Percentiles rank a stretch among this genome's conserved stretches.
phyloP scores from a whole-genome alignment of 1,140 invertebrate species.

The Laodelphax striatellus region DNA sequence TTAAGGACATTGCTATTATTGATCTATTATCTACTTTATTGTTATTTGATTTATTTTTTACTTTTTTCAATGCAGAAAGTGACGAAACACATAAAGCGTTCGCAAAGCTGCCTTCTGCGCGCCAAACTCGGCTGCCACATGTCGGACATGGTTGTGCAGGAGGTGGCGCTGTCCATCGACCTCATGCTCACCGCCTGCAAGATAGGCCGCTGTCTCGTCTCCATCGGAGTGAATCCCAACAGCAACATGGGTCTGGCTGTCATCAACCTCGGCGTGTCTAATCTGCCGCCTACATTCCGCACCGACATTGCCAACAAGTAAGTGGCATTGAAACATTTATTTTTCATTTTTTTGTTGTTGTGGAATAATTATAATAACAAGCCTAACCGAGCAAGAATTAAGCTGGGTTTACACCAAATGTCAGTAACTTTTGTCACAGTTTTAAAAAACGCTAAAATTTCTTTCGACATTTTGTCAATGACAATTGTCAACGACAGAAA shows the following conservation, averaged over 20 bases:
- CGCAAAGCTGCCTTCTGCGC: constrained; percentile 36
- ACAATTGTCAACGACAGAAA: too few relatives aligned
- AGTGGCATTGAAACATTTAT: too few relatives aligned
- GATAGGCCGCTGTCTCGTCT: constrained; percentile 43
- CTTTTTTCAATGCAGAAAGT: constrained; percentile 36
- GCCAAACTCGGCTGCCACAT: constrained; percentile 34
- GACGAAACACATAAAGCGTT: constrained; percentile 44
- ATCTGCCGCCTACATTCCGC: constrained; percentile 45
- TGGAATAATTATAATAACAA: too few relatives aligned
- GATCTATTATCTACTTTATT: too few relatives aligned
- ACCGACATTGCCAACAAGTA: constrained; percentile 56
- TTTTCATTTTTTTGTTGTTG: not conserved
- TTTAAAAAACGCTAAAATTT: too few relatives aligned
- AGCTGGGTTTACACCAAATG: too few relatives aligned
- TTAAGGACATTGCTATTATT: too few relatives aligned
- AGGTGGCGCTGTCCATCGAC: constrained; percentile 46
- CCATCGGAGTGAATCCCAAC: constrained; percentile 46
- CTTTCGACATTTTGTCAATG: too few relatives aligned
- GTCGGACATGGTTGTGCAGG: constrained; percentile 39
- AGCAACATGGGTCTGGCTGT: constrained; percentile 47
- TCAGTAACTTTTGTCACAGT: too few relatives aligned
- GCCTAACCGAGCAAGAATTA: too few relatives aligned
- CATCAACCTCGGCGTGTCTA: constrained; percentile 48
- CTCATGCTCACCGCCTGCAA: constrained; percentile 50
- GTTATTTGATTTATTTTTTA: too few relatives aligned